Conservation (phyloP, 2,113 vertebrate genomes). For the Pao palembangensis region DNA sequence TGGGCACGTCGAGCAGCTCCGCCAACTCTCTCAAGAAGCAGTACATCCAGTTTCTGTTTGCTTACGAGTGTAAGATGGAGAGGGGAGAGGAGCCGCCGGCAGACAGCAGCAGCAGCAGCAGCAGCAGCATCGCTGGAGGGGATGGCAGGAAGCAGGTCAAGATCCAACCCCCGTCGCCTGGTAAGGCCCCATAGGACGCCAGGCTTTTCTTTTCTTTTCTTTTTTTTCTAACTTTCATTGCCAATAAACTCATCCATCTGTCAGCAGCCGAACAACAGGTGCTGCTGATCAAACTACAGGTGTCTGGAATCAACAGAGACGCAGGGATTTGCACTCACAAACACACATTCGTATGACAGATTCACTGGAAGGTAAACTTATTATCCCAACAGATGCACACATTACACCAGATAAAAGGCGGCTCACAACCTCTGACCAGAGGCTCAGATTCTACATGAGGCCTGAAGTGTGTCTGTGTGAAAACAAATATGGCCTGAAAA, state of each 20-base stretch:
- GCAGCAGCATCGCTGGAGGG: constrained; percentile 73
- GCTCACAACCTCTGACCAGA: too few relatives aligned
- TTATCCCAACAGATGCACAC: too few relatives aligned
- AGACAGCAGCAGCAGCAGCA: constrained; percentile 82
- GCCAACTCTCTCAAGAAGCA: constrained; percentile 96
- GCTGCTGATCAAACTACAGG: constrained; percentile 35
- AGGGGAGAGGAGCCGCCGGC: constrained; percentile 91
- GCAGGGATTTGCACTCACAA: constrained; percentile 20
- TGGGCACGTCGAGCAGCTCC: constrained; percentile 91
- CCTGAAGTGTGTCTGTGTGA: too few relatives aligned
- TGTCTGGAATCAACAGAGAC: constrained; percentile 27
- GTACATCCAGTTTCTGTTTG: constrained; percentile 96
- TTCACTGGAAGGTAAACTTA: neutral
- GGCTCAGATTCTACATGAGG: too few relatives aligned
- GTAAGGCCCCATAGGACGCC: constrained; percentile 68
- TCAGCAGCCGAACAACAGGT: constrained; percentile 41
- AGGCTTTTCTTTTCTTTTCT: neutral
- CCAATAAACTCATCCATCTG: constrained; percentile 26
- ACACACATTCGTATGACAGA: neutral
- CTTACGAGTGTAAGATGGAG: constrained; percentile 95
- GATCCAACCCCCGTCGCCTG: constrained; percentile 95
- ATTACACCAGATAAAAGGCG: too few relatives aligned
- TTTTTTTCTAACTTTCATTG: neutral
- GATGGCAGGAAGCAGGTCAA: constrained; percentile 92
- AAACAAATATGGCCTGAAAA: too few relatives aligned